Percentiles rank a stretch among this genome's conserved stretches.
Conservation (phyloP, 1,140 invertebrate species). For the Drosophila mojavensis region DNA sequence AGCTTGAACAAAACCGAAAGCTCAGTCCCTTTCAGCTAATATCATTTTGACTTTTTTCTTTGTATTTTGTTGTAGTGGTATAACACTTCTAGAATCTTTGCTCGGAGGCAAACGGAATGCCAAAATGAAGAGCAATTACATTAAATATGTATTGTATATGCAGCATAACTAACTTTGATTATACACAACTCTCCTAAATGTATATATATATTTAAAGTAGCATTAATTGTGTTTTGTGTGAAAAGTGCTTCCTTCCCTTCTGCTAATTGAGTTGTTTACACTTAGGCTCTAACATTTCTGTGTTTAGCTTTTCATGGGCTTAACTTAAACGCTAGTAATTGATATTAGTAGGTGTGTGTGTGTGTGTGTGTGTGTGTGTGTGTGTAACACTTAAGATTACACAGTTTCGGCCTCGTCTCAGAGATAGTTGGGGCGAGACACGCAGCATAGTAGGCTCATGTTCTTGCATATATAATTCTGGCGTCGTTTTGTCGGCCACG, state of each 20-base stretch:
- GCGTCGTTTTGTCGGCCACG: conserved; percentile 86
- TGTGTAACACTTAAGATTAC: conserved; percentile 43
- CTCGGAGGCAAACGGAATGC: conserved; percentile 4
- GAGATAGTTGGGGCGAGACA: conserved; percentile 87
- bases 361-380: conserved; percentile 17
- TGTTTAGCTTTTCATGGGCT: conserved; percentile 36
- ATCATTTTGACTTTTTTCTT: conserved; percentile 6
- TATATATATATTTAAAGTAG: conserved; percentile 6
- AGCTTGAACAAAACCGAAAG: neutral
- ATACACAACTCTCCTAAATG: conserved; percentile 57
- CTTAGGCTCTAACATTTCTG: conserved; percentile 33
- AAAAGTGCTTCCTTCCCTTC: conserved; percentile 37
- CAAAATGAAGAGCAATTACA: conserved; percentile 28
- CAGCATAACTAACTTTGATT: conserved; percentile 78
- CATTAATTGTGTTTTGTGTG: conserved; percentile 27
- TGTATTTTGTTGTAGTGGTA: neutral
- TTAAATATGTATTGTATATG: conserved; percentile 68
- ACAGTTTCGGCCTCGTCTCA: conserved; percentile 84
- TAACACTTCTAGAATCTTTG: conserved; percentile 1
- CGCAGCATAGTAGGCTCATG: conserved; percentile 88
- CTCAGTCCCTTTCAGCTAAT: neutral
- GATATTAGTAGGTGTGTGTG: conserved; percentile 64
- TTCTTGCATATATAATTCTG: conserved; percentile 88
- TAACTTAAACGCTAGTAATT: conserved; percentile 74
- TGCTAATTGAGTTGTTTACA: conserved; percentile 62